A percentile compares a stretch with the other conserved stretches of the same genome.
phyloP scores from a whole-genome alignment of 2,888 invertebrate species.

The Pilophorus perplexus region DNA sequence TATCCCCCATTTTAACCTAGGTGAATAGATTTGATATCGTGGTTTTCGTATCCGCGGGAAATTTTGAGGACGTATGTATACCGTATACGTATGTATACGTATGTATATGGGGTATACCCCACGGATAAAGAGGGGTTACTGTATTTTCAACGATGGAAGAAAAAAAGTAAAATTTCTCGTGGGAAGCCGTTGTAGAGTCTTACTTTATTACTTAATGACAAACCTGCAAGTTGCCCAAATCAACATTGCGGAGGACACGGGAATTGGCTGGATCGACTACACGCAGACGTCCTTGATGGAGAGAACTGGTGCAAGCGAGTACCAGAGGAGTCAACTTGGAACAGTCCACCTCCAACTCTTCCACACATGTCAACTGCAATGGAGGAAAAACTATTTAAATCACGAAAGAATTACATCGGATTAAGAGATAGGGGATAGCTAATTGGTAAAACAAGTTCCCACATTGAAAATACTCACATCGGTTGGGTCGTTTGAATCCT shows the following conservation, averaged over 20 bases:
- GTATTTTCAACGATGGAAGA: no score
- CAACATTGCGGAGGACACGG: constrained; percentile 34
- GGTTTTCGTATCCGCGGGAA: no score
- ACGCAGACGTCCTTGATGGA: constrained; percentile 28
- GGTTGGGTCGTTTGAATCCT: constrained; percentile 19
- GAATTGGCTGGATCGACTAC: constrained; percentile 40
- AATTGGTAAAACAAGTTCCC: no score
- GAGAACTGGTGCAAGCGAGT: constrained; percentile 35
- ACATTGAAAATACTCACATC: constrained; percentile 23
- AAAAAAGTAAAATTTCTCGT: no score
- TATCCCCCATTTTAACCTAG: no score
- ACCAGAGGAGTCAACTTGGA: constrained; percentile 22
- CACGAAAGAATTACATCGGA: neutral
- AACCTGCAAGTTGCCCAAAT: constrained; percentile 29
- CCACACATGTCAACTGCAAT: constrained; percentile 40
- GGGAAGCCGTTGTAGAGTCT: no score
- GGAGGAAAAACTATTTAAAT: neutral
- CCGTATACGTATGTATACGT: no score
- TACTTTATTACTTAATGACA: no score
- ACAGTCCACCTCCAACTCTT: constrained; percentile 26
- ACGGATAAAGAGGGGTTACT: no score
- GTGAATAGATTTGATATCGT: no score
- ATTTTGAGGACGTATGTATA: no score
- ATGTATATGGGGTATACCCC: no score
- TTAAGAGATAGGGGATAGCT: neutral